phyloP scores from a whole-genome alignment of 2,888 invertebrate genomes.

The Watsonalla cultraria region DNA sequence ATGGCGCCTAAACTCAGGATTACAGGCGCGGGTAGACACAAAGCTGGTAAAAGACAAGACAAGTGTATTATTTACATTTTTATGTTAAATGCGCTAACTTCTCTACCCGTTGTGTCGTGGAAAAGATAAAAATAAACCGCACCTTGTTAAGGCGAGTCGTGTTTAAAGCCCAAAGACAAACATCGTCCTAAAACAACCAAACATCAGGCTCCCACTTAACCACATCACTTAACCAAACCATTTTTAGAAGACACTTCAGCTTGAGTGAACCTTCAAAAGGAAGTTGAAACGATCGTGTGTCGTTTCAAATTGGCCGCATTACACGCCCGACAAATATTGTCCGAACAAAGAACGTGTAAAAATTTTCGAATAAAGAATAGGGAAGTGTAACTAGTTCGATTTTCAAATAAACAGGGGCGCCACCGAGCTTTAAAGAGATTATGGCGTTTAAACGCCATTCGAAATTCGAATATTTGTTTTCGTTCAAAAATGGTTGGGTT shows the following conservation, averaged over 20 bases:
- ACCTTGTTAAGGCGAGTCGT: conserved; percentile 65
- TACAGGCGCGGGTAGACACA: conserved; percentile 2
- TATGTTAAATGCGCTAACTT: conserved; percentile 26
- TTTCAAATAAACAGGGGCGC: conserved; percentile 62
- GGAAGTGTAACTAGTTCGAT: conserved; percentile 57
- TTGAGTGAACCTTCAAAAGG: conserved; percentile 23
- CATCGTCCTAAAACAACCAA: conserved; percentile 72
- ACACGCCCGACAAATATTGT: conserved; percentile 54
- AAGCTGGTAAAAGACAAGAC: conserved; percentile 2
- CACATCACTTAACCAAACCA: conserved; percentile 66
- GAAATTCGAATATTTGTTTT: conserved; percentile 51
- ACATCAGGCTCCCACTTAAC: conserved; percentile 69
- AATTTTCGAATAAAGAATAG: conserved; percentile 56
- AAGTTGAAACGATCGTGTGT: conserved; percentile 18
- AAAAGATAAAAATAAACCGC: conserved; percentile 56
- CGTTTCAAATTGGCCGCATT: conserved; percentile 49
- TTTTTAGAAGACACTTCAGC: conserved; percentile 38
- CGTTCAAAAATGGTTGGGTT: conserved; percentile 60
- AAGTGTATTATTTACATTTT: conserved; percentile 9
- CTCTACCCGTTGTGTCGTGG: conserved; percentile 30
- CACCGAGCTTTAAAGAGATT: conserved; percentile 60
- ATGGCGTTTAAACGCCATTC: conserved; percentile 57
- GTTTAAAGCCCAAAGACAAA: conserved; percentile 63
- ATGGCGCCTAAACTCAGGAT: neutral
- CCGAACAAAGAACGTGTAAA: conserved; percentile 63